phyloP scores from a whole-genome alignment of 2,888 invertebrate species.

The Myathropa florea region DNA sequence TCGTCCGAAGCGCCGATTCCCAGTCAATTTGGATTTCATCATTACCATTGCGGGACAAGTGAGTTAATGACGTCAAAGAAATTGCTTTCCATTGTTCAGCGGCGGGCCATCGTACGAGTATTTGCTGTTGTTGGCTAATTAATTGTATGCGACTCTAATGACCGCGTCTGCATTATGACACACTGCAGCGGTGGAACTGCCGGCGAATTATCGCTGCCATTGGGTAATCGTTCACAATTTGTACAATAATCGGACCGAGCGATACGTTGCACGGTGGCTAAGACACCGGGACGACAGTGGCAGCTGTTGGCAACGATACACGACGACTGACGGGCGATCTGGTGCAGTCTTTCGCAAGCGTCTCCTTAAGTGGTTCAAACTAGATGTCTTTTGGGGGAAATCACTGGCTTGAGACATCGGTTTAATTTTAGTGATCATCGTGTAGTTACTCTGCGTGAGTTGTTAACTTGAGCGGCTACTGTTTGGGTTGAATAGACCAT shows the following conservation, averaged over 20 bases:
- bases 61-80: slow-evolving; percentile 12
- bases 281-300: not conserved
- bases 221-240: slow-evolving; percentile 42
- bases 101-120: slow-evolving; percentile 1
- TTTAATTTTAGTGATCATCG: not conserved
- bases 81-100: slow-evolving; percentile 16
- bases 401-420: not conserved
- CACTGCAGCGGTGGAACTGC: slow-evolving; percentile 12
- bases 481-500: not conserved
- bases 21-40: slow-evolving; percentile 35
- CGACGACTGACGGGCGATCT: not conserved
- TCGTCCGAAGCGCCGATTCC: slow-evolving; percentile 6
- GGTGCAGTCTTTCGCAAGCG: not conserved
- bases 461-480: not conserved
- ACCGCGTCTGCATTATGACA: slow-evolving; percentile 41
- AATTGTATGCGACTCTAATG: slow-evolving; percentile 31
- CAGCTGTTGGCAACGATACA: not conserved
- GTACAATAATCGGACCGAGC: slow-evolving; percentile 22
- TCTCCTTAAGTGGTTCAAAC: not conserved
- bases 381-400: not conserved
- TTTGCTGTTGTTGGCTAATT: slow-evolving; percentile 40
- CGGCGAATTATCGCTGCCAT: slow-evolving; percentile 34
- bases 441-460: not conserved
- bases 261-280: not conserved
- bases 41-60: slow-evolving; percentile 13